Evolutionary conservation across 2,113 vertebrate genomes (phyloP).

Genomic region (Carollia perspicillata): DNA sequence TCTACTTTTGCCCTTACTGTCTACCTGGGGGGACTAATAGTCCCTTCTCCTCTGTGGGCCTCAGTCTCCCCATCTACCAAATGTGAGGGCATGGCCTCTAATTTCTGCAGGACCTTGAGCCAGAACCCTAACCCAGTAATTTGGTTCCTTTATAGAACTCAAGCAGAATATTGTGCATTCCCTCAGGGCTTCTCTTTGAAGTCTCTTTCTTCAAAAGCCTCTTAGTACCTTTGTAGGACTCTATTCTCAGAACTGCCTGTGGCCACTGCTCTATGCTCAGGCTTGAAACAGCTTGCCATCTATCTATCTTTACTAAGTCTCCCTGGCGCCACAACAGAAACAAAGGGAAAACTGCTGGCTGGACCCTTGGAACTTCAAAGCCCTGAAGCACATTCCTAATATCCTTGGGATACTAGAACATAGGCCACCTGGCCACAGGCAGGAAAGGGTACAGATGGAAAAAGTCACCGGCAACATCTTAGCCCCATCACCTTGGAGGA

Average conservation of each 20-base stretch:
- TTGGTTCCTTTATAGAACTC: neutral
- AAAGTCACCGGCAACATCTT: neutral
- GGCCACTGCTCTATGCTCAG: neutral
- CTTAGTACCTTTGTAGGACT: neutral
- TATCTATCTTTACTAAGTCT: neutral
- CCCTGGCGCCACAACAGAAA: neutral
- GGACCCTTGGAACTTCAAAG: neutral
- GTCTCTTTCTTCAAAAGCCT: neutral
- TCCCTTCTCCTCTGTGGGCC: neutral
- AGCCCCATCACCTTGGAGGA: neutral
- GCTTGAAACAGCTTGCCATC: neutral
- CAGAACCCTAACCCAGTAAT: neutral
- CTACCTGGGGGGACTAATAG: neutral
- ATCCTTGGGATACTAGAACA: neutral
- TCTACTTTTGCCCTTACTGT: neutral
- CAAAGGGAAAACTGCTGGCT: neutral
- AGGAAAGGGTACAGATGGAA: neutral
- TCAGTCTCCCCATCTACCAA: neutral
- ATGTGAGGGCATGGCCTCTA: neutral
- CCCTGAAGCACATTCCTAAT: neutral
- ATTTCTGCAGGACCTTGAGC: neutral
- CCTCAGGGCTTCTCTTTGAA: neutral
- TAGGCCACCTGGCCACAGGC: neutral
- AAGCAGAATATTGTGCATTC: too few relatives aligned
- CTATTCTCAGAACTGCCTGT: neutral